Base-by-base conservation (phyloP, 2,797 vertebrate species). In the Dermochelys coriacea region DNA sequence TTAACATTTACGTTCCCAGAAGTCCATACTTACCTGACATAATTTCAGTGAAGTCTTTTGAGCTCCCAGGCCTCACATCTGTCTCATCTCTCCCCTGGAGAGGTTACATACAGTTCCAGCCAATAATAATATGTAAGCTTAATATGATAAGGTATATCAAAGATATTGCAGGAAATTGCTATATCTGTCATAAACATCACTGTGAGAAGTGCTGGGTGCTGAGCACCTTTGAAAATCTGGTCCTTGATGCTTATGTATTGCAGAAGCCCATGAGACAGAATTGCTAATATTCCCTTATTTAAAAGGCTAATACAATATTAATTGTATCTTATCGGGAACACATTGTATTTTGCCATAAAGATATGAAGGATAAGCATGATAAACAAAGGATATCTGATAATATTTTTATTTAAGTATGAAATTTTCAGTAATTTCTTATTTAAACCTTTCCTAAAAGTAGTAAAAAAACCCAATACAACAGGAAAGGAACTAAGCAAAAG, bases 251-350 rank as follows among this genome's bases (percentile, higher is more conserved):
- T 68, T 21, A 14, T 52, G 12, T 11, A 45, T 57, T 75, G 50
- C 37, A 91, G 79, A 96, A 95, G 68, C 5, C 71, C 29, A 91
- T 86, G 15, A 57, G 23, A n/a, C 23, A 94, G 21, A 88, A 87
- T 2, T 57, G 64, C 18, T 47, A 82, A 29, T 4, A 5, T 14
- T 47, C 5, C 3, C 8, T 34, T n/a, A 21, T 47, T 80, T 64
- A 27, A 47, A 64, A 83, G 23, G 18, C 91, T 82, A 3, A n/a
- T 71, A 18, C 34, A 61, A 59, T 5, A 5, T 25, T 15, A 37
- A 79, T 71, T 3, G 86, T 21, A 93, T 82, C 37, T 82, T 88
- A 5, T 18, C 23, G 37, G 7, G 45, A 71, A 90, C 29, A 47
- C 1, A 1, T 3, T 16, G 1, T 47, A 50, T 71, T 79, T 87